These are phyloP conservation scores for Magallana nippona DNA, from an alignment of 2,888 invertebrate species.

Conservation along the genomic window DNA sequence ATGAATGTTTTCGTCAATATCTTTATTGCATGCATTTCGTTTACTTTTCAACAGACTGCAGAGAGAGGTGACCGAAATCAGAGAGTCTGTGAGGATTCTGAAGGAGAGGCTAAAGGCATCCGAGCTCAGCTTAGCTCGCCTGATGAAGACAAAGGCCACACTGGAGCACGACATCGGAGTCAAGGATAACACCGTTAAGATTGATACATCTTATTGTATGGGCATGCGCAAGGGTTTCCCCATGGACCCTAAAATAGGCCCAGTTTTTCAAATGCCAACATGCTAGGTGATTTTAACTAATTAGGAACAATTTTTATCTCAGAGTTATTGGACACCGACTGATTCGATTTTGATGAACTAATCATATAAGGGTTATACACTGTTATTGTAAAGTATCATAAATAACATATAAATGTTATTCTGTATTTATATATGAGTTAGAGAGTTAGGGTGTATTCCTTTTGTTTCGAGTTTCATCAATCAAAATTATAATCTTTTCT, in stretches of 20 bases:
- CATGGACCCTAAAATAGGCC: constrained; percentile 79
- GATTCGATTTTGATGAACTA: background rate
- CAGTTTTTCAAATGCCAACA: constrained; percentile 78
- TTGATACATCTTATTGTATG: constrained; percentile 95
- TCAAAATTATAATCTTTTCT: background rate
- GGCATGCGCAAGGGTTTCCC: constrained; percentile 94
- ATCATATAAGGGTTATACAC: background rate
- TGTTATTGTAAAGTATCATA: constrained; percentile 12
- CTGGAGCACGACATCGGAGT: constrained; percentile 91
- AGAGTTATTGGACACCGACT: constrained; percentile 28
- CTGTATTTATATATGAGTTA: background rate
- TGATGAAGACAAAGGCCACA: constrained; percentile 90
- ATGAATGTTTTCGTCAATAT: background rate
- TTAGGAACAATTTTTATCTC: constrained; percentile 38
- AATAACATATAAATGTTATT: constrained; percentile 13
- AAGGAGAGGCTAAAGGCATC: constrained; percentile 88
- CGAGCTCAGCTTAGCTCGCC: constrained; percentile 79
- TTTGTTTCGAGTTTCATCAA: constrained; percentile 13
- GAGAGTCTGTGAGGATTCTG: constrained; percentile 89
- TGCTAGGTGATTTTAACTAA: constrained; percentile 55
- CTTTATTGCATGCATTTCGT: background rate
- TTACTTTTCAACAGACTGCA: constrained; percentile 84
- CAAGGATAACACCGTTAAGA: constrained; percentile 93
- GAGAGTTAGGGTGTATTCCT: constrained; percentile 11
- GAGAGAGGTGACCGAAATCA: constrained; percentile 91